phyloP scores from a whole-genome alignment of 1,140 invertebrate species.

The Dendroctonus valens region DNA sequence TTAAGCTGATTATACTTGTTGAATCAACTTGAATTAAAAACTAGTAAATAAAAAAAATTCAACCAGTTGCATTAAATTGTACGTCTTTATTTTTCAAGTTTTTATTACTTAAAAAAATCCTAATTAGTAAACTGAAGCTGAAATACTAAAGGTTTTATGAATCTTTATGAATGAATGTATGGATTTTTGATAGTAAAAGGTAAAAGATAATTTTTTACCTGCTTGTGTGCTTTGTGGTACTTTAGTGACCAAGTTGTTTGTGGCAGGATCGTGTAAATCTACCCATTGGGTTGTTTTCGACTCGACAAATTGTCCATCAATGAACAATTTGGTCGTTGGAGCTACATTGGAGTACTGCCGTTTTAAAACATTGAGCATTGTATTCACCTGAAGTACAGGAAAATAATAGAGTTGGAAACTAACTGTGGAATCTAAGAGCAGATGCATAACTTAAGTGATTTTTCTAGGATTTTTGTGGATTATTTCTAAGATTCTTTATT shows the following conservation, averaged over 20 bases:
- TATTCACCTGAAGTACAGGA: conserved; percentile 12
- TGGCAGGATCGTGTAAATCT: conserved; percentile 92
- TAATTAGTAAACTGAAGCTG: too few species aligned
- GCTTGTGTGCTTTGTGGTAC: conserved; percentile 88
- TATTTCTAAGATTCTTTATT: neutral
- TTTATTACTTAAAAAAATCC: too few species aligned
- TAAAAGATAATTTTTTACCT: conserved; percentile 13
- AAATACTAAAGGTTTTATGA: too few species aligned
- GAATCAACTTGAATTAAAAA: too few species aligned
- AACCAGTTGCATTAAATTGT: too few species aligned
- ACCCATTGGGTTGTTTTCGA: conserved; percentile 92
- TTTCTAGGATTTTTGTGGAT: too few species aligned
- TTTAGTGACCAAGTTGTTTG: conserved; percentile 77
- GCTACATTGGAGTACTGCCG: conserved; percentile 48
- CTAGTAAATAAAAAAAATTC: too few species aligned
- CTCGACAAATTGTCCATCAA: conserved; percentile 93
- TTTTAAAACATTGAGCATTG: conserved; percentile 27
- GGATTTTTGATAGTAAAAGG: neutral
- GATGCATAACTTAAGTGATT: too few species aligned
- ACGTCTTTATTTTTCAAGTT: too few species aligned
- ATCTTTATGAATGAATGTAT: too few species aligned
- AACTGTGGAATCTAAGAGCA: too few species aligned
- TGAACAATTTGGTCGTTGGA: conserved; percentile 87
- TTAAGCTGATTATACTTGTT: too few species aligned
- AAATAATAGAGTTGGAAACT: neutral